Percentiles rank a stretch among this genome's conserved stretches.
Evolutionary conservation across 2,113 vertebrate species (phyloP).

Genomic region (Emberiza fucata): DNA sequence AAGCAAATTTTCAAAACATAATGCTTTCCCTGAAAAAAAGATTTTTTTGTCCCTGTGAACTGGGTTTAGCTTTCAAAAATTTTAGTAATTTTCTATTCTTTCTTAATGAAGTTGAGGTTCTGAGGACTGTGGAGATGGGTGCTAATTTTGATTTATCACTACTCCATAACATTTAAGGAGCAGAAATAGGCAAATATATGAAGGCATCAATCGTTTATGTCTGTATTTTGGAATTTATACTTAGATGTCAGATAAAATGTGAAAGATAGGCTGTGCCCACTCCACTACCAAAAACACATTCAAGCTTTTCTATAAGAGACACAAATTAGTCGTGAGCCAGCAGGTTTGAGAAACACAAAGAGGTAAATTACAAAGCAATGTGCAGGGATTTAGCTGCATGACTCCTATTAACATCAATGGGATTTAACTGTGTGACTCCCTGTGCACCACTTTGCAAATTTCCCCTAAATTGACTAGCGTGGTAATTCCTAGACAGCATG

Average conservation of each 20-base stretch:
- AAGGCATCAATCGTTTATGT: background rate
- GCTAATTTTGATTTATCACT: background rate
- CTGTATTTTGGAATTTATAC: background rate
- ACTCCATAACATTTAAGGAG: background rate
- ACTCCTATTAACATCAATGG: constrained; percentile 60
- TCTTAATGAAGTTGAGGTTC: background rate
- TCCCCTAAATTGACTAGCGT: constrained; percentile 39
- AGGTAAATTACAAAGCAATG: constrained; percentile 62
- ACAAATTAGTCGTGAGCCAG: constrained; percentile 54
- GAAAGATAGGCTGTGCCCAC: background rate
- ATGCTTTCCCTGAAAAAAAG: background rate
- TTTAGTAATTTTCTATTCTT: background rate
- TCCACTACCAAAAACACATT: background rate
- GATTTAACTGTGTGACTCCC: constrained; percentile 49
- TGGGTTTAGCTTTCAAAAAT: background rate
- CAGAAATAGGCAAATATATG: background rate
- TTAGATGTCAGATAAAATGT: background rate
- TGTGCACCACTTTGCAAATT: constrained; percentile 58
- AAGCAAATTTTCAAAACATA: background rate
- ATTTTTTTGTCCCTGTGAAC: background rate
- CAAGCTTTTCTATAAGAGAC: constrained; percentile 20
- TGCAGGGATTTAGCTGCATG: constrained; percentile 54
- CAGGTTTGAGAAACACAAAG: constrained; percentile 57
- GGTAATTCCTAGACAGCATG: constrained; percentile 55
- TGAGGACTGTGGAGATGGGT: background rate